Evolutionary conservation across 2,888 invertebrate species (phyloP), one percentile per base, ranked within the genome.

Genomic region (Trypoxylon attenuatum): DNA sequence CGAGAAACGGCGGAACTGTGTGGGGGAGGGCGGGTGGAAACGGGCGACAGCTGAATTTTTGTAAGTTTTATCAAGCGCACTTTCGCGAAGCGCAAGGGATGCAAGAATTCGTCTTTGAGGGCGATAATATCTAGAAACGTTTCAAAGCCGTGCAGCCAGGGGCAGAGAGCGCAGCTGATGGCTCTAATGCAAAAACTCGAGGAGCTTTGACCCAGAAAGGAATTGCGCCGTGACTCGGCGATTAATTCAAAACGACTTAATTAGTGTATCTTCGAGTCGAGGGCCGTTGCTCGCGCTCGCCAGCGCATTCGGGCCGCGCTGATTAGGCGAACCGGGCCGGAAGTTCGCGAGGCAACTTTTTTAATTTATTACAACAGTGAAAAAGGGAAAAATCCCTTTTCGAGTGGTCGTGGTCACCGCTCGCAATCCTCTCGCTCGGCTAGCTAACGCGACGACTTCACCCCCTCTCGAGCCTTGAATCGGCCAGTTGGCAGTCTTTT

Each of bases 211-310:
- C 66, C 60, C 22, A 55, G 50, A 69, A 69, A 58, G 55, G 43
- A 58, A 50, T 43, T 43, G 42, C 42, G 43, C 57, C 65, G 57
- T 63, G 62, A 60, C 60, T 29, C 19, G 43, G 22, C 60, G 53
- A 73, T 69, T 73, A 66, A 73, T 69, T 63, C 57, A 39, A 65
- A 72, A 69, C 49, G 55, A 46, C 57, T 73, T 66, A 69, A 66
- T 73, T 66, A 63, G 73, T 43, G 53, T 69, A 68, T 47, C 63
- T 68, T 71, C 23, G 59, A 45, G 55, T 50, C 45, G 25, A 25
- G 16, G 2, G n/a, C 41, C 5, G 0, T 4, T 19, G 5, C 6
- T 16, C 18, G 47, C 33, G 33, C 5, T 47, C 8, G 22, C 49
- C 15, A 23, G 16, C 27, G 55, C 49, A 49, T 62, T 52, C 41